Base-by-base conservation (phyloP, 2,888 invertebrate genomes). In the Nemoura dubitans region DNA sequence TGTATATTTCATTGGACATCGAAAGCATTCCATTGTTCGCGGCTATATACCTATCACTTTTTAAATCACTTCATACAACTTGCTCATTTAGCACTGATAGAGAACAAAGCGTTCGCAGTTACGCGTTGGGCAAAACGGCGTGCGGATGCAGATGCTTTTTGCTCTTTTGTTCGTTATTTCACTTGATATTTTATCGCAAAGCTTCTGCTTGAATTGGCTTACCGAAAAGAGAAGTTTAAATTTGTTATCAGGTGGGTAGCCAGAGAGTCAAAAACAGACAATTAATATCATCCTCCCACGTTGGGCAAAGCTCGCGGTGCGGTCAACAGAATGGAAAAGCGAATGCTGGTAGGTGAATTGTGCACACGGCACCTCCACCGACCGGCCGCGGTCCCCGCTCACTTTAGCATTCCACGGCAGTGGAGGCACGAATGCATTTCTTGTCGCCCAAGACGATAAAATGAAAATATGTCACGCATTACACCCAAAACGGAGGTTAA, bases 121-220 rank as follows among this genome's bases (percentile, higher is more conserved):
- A 59, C 16, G 59, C 59, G n/a, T n/a, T n/a, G n/a, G n/a, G 59
- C 59, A 59, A 59, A 59, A 14, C 36, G 59, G 59, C 21, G n/a
- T 2, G 21, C 21, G 59, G 59, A 36, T 59, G 59, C 59, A 59
- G 21, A 59, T 21, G 59, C 21, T 59, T 59, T 59, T 59, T 59
- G 59, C 59, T 59, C 59, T 59, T 59, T 59, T 59, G 59, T 59
- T 59, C 59, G 59, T 21, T 59, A 59, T 59, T 59, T 59, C 59
- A 59, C 59, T 59, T 59, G 59, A 59, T 59, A 59, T 59, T 59
- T 59, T 59, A 59, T 59, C 59, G 59, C 59, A 59, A 59, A 59
- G 59, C 59, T 59, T 59, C 59, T 59, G 21, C 6, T 59, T 59
- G 59, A 59, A 59, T 59, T 59, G 59, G 59, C 59, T 59, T 59